Evolutionary conservation across 2,888 invertebrate species (phyloP).

Genomic region (Conus canariensis): DNA sequence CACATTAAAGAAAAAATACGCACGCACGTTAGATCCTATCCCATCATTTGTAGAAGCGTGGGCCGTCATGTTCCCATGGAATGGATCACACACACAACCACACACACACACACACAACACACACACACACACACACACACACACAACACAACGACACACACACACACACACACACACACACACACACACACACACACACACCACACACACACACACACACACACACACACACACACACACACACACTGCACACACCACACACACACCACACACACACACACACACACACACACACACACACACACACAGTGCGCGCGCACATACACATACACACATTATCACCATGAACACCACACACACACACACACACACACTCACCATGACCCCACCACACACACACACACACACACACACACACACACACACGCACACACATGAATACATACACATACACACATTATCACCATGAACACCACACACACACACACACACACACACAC

Average conservation of each 20-base stretch:
- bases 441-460: constrained; percentile 10
- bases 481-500: too few relatives aligned
- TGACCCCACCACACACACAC: not conserved
- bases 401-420: not conserved
- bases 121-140: too few relatives aligned
- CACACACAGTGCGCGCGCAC: too few relatives aligned
- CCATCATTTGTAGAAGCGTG: too few relatives aligned
- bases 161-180: too few relatives aligned
- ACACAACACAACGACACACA: too few relatives aligned
- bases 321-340: not conserved
- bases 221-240: not conserved
- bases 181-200: too few relatives aligned
- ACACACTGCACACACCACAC: not conserved
- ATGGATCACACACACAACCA: not conserved
- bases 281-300: too few relatives aligned
- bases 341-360: not conserved
- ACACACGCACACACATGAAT: not conserved
- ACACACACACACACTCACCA: not conserved
- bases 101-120: not conserved
- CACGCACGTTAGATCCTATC: too few relatives aligned
- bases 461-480: too few relatives aligned
- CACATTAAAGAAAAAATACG: too few relatives aligned
- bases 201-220: not conserved
- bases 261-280: not conserved
- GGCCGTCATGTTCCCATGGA: too few relatives aligned